Conservation (phyloP, 2,797 vertebrate genomes). For the Dendrocincla fuliginosa region DNA sequence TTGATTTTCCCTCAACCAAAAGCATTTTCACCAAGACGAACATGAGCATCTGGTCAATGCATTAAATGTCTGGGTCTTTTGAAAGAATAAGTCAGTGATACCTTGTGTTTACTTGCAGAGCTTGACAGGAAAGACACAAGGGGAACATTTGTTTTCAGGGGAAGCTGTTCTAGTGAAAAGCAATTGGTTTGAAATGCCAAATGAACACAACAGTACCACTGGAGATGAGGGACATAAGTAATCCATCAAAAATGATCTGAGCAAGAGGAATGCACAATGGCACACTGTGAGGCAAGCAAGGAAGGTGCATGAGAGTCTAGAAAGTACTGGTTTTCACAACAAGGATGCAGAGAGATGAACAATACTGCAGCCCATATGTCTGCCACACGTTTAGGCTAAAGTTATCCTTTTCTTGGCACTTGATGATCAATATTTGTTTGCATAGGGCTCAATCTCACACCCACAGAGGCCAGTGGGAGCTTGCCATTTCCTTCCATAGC, state of each 20-base stretch:
- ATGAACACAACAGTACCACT: not conserved
- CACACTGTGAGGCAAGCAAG: not conserved
- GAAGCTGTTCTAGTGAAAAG: not conserved
- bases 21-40: not conserved
- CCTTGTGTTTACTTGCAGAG: not conserved
- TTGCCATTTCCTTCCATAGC: conserved; percentile 39
- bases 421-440: conserved; percentile 1
- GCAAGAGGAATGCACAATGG: not conserved
- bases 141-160: conserved; percentile 25
- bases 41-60: not conserved
- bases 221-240: not conserved
- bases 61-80: conserved; percentile 26
- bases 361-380: not conserved
- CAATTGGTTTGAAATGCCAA: not conserved
- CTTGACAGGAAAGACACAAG: conserved; percentile 19
- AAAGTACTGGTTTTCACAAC: not conserved
- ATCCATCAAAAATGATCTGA: not conserved
- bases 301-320: not conserved
- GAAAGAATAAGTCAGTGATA: conserved; percentile 36
- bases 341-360: not conserved
- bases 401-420: not conserved
- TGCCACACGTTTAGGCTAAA: not conserved
- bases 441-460: not conserved
- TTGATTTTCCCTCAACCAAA: conserved; percentile 9
- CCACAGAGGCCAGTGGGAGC: conserved; percentile 10